A percentile compares a stretch with the other conserved stretches of the same genome.
Conservation (phyloP, 2,888 invertebrate genomes). For the Platycheirus albimanus region DNA sequence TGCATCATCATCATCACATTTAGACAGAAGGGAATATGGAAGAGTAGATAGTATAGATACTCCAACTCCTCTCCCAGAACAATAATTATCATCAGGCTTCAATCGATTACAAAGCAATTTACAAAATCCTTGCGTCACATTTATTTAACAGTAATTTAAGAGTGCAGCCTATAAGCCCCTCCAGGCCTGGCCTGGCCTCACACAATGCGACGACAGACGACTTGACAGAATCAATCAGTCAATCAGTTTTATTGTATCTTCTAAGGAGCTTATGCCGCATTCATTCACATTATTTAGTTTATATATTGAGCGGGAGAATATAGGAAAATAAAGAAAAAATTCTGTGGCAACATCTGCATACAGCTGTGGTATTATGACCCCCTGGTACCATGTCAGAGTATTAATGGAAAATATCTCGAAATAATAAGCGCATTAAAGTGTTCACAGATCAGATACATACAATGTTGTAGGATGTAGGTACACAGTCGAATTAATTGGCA, state of each 20-base stretch:
- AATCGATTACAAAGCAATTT: conserved; percentile 58
- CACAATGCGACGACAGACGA: conserved; percentile 25
- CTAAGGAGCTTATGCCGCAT: conserved; percentile 26
- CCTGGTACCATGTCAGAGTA: conserved; percentile 13
- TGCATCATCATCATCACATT: too few species aligned
- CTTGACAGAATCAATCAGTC: conserved; percentile 55
- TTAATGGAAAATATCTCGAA: conserved; percentile 37
- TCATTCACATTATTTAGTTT: conserved; percentile 6
- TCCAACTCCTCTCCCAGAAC: conserved; percentile 26
- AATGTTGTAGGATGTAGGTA: not conserved
- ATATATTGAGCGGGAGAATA: too few species aligned
- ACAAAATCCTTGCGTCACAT: conserved; percentile 64
- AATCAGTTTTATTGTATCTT: conserved; percentile 61
- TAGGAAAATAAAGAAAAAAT: too few species aligned
- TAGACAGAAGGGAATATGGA: too few species aligned
- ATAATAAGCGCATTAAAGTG: conserved; percentile 58
- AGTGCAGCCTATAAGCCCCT: conserved; percentile 21
- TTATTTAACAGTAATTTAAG: conserved; percentile 55
- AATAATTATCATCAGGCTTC: conserved; percentile 31
- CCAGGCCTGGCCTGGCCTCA: not conserved
- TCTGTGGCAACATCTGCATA: conserved; percentile 19
- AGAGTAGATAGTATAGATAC: not conserved
- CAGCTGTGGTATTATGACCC: conserved; percentile 9
- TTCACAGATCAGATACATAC: conserved; percentile 4
- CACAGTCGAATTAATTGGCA: conserved; percentile 60